Evolutionary conservation across 1,140 invertebrate genomes (phyloP).

Genomic region (Drosophila arizonae): DNA sequence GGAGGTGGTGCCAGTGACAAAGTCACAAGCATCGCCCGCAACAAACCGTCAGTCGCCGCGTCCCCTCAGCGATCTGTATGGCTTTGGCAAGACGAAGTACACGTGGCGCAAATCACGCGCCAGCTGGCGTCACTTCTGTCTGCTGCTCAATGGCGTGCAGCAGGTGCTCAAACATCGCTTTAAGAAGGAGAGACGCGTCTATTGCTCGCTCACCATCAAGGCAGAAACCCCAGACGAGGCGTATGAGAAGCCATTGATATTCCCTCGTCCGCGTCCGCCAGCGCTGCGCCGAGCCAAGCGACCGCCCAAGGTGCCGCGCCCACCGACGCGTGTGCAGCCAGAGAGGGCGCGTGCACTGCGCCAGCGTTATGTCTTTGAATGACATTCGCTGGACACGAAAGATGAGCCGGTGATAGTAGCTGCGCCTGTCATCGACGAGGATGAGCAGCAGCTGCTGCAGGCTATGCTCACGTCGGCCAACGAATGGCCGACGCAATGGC

Average conservation of each 20-base stretch:
- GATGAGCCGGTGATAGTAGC: neutral
- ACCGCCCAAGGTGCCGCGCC: constrained; percentile 41
- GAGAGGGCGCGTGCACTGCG: constrained; percentile 63
- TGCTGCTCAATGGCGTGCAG: constrained; percentile 46
- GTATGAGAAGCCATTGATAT: constrained; percentile 48
- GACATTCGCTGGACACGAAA: constrained; percentile 25
- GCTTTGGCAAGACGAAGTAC: constrained; percentile 34
- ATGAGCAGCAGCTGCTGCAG: constrained; percentile 31
- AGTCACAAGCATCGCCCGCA: neutral
- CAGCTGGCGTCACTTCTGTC: constrained; percentile 64
- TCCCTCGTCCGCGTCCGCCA: constrained; percentile 44
- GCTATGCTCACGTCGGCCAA: constrained; percentile 40
- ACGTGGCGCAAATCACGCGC: constrained; percentile 50
- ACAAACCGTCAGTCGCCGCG: neutral
- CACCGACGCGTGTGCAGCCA: constrained; percentile 63
- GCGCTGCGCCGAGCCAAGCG: constrained; percentile 13
- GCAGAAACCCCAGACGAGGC: constrained; percentile 44
- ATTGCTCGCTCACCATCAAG: constrained; percentile 48
- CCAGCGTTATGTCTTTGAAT: constrained; percentile 64
- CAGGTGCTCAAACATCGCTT: constrained; percentile 58
- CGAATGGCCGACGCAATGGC: constrained; percentile 3
- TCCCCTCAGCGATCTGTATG: constrained; percentile 20
- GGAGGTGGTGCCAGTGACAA: neutral
- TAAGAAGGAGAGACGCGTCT: constrained; percentile 56
- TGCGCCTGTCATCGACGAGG: constrained; percentile 2